Conservation (phyloP, 2,797 vertebrate species). For the Capromys pilorides region DNA sequence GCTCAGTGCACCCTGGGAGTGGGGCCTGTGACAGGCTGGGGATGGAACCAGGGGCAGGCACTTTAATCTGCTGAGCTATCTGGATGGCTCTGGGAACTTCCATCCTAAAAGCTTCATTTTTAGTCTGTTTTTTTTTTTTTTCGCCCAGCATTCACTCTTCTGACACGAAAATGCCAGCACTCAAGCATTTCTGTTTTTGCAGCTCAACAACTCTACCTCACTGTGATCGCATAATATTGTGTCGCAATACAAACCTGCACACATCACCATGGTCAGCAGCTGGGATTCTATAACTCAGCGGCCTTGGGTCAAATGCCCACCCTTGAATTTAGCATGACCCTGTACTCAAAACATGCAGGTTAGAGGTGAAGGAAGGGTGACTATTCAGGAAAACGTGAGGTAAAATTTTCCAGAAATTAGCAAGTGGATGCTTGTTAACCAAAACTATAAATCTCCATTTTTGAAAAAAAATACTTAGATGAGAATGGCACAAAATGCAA, state of each 20-base stretch:
- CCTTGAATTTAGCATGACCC: not conserved
- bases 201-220: not conserved
- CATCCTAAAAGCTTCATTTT: not conserved
- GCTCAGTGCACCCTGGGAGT: no score
- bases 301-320: not conserved
- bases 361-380: not conserved
- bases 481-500: not conserved
- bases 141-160: not conserved
- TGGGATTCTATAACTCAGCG: not conserved
- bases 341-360: not conserved
- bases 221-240: not conserved
- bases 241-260: not conserved
- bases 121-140: not conserved
- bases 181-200: not conserved
- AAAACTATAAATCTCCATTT: not conserved
- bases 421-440: not conserved
- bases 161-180: not conserved
- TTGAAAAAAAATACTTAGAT: not conserved
- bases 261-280: not conserved
- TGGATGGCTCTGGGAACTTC: no score
- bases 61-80: no score
- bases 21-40: no score
- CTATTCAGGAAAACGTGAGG: slow-evolving; percentile 13
- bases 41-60: no score
- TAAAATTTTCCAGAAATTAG: not conserved